A percentile compares a stretch with the other conserved stretches of the same genome.
These are phyloP conservation scores for Drosophila prosaltans DNA, from an alignment of 1,140 invertebrate genomes.

Conservation along the genomic window DNA sequence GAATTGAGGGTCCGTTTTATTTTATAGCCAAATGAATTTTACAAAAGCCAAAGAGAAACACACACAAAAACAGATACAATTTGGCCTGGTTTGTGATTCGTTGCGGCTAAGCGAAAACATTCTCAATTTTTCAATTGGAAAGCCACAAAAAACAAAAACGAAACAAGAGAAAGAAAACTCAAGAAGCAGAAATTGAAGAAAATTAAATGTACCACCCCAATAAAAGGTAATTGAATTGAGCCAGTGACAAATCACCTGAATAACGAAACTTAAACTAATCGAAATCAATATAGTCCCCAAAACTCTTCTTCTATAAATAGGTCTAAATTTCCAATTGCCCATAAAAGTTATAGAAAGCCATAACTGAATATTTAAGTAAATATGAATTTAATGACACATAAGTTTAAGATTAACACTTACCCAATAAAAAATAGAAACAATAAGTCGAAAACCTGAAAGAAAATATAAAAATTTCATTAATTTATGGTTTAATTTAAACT, in stretches of 20 bases:
- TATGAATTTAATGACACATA: too few relatives aligned
- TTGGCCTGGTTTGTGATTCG: constrained; percentile 74
- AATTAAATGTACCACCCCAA: neutral
- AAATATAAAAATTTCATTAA: too few relatives aligned
- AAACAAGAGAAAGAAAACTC: neutral
- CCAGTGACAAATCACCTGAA: neutral
- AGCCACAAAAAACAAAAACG: too few relatives aligned
- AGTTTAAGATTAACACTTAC: too few relatives aligned
- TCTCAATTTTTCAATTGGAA: constrained; percentile 13
- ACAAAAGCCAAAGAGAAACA: constrained; percentile 49
- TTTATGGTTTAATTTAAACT: too few relatives aligned
- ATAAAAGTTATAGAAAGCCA: too few relatives aligned
- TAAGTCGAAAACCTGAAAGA: too few relatives aligned
- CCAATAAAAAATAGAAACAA: too few relatives aligned
- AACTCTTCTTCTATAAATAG: too few relatives aligned
- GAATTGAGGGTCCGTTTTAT: constrained; percentile 29
- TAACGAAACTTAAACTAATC: neutral
- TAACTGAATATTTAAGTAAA: too few relatives aligned
- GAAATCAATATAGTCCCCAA: neutral
- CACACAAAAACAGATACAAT: constrained; percentile 37
- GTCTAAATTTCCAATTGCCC: too few relatives aligned
- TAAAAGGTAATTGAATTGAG: constrained; percentile 5
- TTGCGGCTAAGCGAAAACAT: constrained; percentile 11
- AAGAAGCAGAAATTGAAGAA: neutral
- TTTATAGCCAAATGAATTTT: constrained; percentile 79